phyloP scores from a whole-genome alignment of 1,140 invertebrate genomes.

The Drosophila orena region DNA sequence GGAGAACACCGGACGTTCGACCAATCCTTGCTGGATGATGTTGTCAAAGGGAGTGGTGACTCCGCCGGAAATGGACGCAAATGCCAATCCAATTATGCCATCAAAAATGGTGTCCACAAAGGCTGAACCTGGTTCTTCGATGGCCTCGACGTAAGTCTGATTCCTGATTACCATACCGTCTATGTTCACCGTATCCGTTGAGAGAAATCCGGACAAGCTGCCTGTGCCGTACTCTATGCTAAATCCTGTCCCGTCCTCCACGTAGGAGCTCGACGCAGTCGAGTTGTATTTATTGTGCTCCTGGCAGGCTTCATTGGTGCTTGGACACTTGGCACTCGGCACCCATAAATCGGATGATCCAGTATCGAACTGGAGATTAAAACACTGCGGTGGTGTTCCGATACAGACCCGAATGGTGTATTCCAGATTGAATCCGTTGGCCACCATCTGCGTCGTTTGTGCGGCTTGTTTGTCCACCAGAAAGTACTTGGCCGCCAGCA shows the following conservation, averaged over 20 bases:
- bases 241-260: not conserved
- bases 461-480: not conserved
- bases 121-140: not conserved
- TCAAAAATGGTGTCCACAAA: not conserved
- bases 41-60: not conserved
- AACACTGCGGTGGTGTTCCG: constrained; percentile 1
- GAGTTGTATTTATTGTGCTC: not conserved
- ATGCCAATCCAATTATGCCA: not conserved
- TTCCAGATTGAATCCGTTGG: constrained; percentile 1
- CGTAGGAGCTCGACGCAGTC: not conserved
- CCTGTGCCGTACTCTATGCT: not conserved
- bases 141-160: not conserved
- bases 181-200: not conserved
- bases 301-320: not conserved
- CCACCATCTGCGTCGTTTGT: not conserved
- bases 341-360: not conserved
- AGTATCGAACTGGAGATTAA: not conserved
- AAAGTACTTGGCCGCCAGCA: not conserved
- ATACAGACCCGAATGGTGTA: not conserved
- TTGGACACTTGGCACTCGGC: not conserved
- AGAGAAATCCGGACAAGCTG: not conserved
- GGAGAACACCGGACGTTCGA: not conserved
- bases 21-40: not conserved
- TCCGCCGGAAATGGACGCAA: not conserved
- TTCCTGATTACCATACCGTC: not conserved